These are phyloP conservation scores for Scolopax mira DNA, from an alignment of 2,113 vertebrate genomes.

Conservation along the genomic window DNA sequence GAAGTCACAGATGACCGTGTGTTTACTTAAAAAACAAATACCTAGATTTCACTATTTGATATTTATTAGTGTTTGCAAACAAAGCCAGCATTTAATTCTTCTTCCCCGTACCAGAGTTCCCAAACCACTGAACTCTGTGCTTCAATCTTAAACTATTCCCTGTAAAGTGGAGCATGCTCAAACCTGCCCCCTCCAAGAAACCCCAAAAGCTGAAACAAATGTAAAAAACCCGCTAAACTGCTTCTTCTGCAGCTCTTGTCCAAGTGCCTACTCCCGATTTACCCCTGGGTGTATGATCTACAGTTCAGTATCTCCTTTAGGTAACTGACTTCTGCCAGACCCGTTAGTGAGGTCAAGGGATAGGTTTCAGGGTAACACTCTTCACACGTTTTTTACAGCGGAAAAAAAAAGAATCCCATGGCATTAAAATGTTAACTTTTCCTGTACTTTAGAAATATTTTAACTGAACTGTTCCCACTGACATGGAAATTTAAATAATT, in stretches of 20 bases:
- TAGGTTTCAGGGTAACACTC: background rate
- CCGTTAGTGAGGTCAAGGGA: background rate
- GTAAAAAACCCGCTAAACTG: background rate
- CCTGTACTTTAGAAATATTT: background rate
- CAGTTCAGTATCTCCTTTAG: background rate
- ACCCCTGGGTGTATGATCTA: background rate
- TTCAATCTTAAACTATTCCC: background rate
- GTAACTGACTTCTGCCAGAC: background rate
- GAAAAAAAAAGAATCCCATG: background rate
- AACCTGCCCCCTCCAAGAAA: background rate
- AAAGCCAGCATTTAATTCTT: background rate
- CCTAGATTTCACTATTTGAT: background rate
- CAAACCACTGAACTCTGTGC: background rate
- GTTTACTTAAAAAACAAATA: background rate
- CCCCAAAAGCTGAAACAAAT: background rate
- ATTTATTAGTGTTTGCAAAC: background rate
- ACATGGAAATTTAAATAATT: background rate
- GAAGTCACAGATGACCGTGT: background rate
- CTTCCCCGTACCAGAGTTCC: background rate
- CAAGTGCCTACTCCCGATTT: background rate
- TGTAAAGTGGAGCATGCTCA: background rate
- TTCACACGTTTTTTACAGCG: background rate
- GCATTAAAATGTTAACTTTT: background rate
- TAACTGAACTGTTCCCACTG: background rate
- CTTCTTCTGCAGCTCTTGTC: background rate